Evolutionary conservation across 2,113 vertebrate genomes (phyloP).

Genomic region (Cebus imitator): DNA sequence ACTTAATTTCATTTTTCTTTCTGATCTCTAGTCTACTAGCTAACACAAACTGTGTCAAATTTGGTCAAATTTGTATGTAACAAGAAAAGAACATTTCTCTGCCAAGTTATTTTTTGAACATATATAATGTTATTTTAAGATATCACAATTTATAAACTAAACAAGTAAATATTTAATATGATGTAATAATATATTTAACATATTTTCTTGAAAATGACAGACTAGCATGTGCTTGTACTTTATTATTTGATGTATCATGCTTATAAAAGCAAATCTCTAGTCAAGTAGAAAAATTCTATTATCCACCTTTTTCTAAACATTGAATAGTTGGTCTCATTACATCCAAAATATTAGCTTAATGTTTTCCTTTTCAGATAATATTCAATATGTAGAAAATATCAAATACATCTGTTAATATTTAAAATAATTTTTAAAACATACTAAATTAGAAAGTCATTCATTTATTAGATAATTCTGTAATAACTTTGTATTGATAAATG

Average conservation of each 20-base stretch:
- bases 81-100: not conserved
- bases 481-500: not conserved
- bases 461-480: constrained; percentile 15
- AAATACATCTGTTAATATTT: not conserved
- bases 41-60: not conserved
- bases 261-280: not conserved
- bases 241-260: constrained; percentile 29
- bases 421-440: not conserved
- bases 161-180: not conserved
- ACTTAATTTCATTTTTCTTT: not conserved
- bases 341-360: not conserved
- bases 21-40: not conserved
- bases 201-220: not conserved
- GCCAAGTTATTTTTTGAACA: not conserved
- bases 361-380: constrained; percentile 40
- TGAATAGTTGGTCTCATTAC: not conserved
- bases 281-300: not conserved
- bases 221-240: not conserved
- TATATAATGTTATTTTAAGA: not conserved
- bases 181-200: not conserved
- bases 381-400: not conserved
- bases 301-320: not conserved
- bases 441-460: not conserved
- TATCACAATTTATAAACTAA: not conserved
- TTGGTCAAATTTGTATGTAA: not conserved